A percentile compares a stretch with the other conserved stretches of the same genome.
phyloP scores from a whole-genome alignment of 2,888 invertebrate genomes.

The Brachynemurus nebulosus region DNA sequence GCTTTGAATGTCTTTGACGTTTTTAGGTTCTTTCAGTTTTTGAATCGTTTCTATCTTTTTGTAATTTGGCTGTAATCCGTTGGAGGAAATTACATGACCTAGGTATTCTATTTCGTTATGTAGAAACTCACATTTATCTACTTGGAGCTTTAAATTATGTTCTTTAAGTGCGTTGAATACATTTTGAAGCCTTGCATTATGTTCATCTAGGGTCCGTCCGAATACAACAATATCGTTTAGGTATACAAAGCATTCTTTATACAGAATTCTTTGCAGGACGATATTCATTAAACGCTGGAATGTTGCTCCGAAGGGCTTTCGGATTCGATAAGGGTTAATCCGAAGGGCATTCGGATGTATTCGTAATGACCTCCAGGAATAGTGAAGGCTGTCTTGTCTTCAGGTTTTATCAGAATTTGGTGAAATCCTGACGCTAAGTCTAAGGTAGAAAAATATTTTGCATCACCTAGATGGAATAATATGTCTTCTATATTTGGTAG shows the following conservation, averaged over 20 bases:
- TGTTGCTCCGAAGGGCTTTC: constrained; percentile 7
- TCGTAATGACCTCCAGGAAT: constrained; percentile 21
- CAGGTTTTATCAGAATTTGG: constrained; percentile 22
- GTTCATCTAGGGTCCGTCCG: constrained; percentile 20
- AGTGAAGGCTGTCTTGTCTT: constrained; percentile 24
- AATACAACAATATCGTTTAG: constrained; percentile 21
- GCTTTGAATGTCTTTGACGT: constrained; percentile 11
- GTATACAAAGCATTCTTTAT: constrained; percentile 17
- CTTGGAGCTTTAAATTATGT: constrained; percentile 20
- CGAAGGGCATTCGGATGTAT: constrained; percentile 21
- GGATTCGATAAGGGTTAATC: too few species aligned
- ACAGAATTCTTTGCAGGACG: constrained; percentile 11
- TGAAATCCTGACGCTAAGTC: constrained; percentile 24
- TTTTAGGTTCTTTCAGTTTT: constrained; percentile 16
- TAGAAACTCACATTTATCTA: constrained; percentile 26
- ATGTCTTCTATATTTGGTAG: constrained; percentile 23
- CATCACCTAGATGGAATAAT: constrained; percentile 22
- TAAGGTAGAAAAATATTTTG: constrained; percentile 22
- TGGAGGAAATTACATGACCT: constrained; percentile 25
- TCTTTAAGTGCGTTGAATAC: constrained; percentile 21
- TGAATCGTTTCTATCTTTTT: too few species aligned
- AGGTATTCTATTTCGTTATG: constrained; percentile 26
- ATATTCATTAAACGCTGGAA: constrained; percentile 12
- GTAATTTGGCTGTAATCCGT: constrained; percentile 27
- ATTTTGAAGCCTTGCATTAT: constrained; percentile 20